Base-by-base conservation (phyloP, 2,797 vertebrate genomes). In the Odontamblyopus rebecca region DNA sequence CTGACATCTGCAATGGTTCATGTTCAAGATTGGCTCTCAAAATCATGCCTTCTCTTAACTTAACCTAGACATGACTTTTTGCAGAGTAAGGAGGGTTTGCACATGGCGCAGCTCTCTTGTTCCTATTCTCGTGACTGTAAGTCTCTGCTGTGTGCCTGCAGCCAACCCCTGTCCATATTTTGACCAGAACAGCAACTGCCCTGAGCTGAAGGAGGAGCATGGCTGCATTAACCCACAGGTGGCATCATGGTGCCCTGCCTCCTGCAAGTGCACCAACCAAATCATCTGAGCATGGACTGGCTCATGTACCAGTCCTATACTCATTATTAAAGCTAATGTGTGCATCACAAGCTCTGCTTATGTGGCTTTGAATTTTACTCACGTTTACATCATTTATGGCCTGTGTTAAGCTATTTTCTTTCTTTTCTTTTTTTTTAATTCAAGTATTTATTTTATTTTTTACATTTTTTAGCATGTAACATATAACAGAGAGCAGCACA, bases 241-340 rank as follows among this genome's bases (percentile, higher is more conserved):
- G 35, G 80, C 69, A 5, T 67, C 74, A 2, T 89, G 76, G 87
- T 89, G 86, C 57, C 63, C 69, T 0, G 78, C 82, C 59, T 86
- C 84, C 70, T 90, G 87, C 84, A 85, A 69, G 50, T 90, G 89
- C 72, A 69, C 32, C 35, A 57, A 0, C 30, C 15, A 86, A 68
- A 87, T 86, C 6, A 23, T 65, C 32, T 86, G 53, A 86, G 68
- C 12, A 2, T 13, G 7, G 0, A 6, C 1, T 44, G 12, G 56
- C 51, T 82, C 38, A 86, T 67, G 51, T 68, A 57, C 13, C 18
- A 53, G 59, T 38, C 61, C 5, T 13, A 62, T 8, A 62, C 61
- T n/a, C 23, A 18, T 18, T 32, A n/a, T 19, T 6, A 63, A 63
- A 63, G 1, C 35, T 11, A n/a, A 35, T 6, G 7, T 35, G 32